Evolutionary conservation across 1,140 invertebrate species (phyloP).

Genomic region (Olivierus martensii): DNA sequence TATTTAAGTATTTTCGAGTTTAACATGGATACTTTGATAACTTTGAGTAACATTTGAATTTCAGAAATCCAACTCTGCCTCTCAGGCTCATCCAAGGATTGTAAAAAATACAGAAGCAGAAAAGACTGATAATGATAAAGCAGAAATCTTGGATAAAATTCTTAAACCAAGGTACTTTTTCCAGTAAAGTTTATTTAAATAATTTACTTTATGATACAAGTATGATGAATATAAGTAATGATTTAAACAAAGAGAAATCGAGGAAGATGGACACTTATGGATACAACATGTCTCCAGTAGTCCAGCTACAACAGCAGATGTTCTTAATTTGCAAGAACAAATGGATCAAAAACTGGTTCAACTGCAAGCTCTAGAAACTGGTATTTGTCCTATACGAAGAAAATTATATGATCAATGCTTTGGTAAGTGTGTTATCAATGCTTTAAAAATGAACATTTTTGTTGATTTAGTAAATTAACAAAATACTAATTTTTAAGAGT

Average conservation of each 20-base stretch:
- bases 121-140: conserved; percentile 11
- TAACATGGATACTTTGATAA: too few relatives aligned
- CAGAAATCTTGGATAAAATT: conserved; percentile 87
- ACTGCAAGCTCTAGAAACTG: conserved; percentile 83
- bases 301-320: conserved; percentile 85
- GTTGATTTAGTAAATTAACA: too few relatives aligned
- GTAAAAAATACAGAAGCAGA: conserved; percentile 45
- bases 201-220: too few relatives aligned
- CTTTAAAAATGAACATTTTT: not conserved
- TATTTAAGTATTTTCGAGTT: too few relatives aligned
- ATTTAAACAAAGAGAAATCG: conserved; percentile 51
- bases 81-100: not conserved
- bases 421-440: conserved; percentile 45
- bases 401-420: conserved; percentile 95
- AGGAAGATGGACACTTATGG: conserved; percentile 75
- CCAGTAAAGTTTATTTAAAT: too few relatives aligned
- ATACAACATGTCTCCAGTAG: conserved; percentile 81
- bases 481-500: too few relatives aligned
- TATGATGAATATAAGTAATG: too few relatives aligned
- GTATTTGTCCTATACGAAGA: conserved; percentile 85
- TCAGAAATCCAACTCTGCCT: not conserved
- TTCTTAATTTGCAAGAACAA: conserved; percentile 90
- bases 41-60: too few relatives aligned
- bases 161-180: conserved; percentile 57
- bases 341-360: conserved; percentile 81